Evolutionary conservation across 1,140 invertebrate genomes (phyloP), one percentile per base, ranked within the genome.

Genomic region (Heliconius hermathena): DNA sequence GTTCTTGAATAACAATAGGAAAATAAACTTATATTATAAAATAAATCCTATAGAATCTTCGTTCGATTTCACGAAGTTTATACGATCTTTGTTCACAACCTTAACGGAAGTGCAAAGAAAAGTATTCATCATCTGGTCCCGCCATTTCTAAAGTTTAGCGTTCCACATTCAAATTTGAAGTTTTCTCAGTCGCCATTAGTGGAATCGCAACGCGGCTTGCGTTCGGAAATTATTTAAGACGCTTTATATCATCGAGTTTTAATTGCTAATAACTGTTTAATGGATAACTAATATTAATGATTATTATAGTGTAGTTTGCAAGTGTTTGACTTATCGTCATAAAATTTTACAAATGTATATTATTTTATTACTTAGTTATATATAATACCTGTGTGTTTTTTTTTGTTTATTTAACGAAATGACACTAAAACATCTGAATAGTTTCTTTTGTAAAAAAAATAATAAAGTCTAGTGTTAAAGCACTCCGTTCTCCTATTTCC

Each of bases 81-180:
- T 66, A 66, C 60, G 60, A 66, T 66, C 60, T 66, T 66, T 66
- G 60, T 66, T 66, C 60, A 29, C 72, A 79, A 83, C 83, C 78
- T 84, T 82, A 81, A 82, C 83, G 83, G 54, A 79, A 81, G 57
- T 84, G 78, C 82, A 83, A 74, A 81, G 79, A 74, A 72, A 80
- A 78, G 76, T 78, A 80, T 84, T 82, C 83, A 81, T 86, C 81
- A 76, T 84, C 76, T 82, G 78, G 79, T 81, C 77, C 81, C 83
- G 83, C 87, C 84, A 85, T 86, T 87, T 88, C 80, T 87, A 84
- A 90, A 90, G 85, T 90, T 89, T 87, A 84, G 81, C 85, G 87
- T 89, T 88, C 87, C 84, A 90, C 86, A 88, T 90, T 90, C 86
- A 89, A 90, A 90, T 89, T 88, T 88, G 82, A 90, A 90, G 83